Evolutionary conservation across 2,113 vertebrate species (phyloP).

Genomic region (Paramormyrops kingsleyae): DNA sequence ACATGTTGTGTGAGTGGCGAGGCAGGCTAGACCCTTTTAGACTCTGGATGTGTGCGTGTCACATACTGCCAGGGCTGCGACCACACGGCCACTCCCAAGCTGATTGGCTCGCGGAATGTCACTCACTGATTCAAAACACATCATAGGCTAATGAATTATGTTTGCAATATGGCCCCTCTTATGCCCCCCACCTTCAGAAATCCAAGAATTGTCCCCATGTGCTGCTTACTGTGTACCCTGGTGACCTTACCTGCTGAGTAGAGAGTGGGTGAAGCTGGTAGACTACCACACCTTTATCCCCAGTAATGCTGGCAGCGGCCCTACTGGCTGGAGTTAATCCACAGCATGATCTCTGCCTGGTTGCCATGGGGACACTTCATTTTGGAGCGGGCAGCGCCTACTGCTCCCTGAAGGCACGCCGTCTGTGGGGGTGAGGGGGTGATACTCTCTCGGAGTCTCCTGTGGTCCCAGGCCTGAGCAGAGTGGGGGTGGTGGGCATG

Average conservation of each 20-base stretch:
- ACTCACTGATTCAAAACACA: not conserved
- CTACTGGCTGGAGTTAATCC: not conserved
- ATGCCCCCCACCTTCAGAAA: not conserved
- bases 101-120: not conserved
- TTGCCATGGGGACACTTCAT: not conserved
- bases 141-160: not conserved
- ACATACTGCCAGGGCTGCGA: not conserved
- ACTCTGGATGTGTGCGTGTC: not conserved
- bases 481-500: slow-evolving; percentile 9
- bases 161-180: not conserved
- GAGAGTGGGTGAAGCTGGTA: not conserved
- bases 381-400: not conserved
- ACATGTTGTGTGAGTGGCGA: not conserved
- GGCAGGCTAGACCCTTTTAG: not conserved
- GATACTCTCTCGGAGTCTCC: not conserved
- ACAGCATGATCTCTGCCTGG: not conserved
- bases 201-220: not conserved
- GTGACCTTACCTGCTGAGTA: not conserved
- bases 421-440: not conserved
- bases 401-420: not conserved
- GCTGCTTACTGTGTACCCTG: not conserved
- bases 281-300: not conserved
- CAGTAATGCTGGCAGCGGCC: not conserved
- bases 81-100: not conserved
- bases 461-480: not conserved